Percentiles rank a stretch among this genome's conserved stretches.
phyloP scores from a whole-genome alignment of 2,888 invertebrate species.

The Euphydryas editha region DNA sequence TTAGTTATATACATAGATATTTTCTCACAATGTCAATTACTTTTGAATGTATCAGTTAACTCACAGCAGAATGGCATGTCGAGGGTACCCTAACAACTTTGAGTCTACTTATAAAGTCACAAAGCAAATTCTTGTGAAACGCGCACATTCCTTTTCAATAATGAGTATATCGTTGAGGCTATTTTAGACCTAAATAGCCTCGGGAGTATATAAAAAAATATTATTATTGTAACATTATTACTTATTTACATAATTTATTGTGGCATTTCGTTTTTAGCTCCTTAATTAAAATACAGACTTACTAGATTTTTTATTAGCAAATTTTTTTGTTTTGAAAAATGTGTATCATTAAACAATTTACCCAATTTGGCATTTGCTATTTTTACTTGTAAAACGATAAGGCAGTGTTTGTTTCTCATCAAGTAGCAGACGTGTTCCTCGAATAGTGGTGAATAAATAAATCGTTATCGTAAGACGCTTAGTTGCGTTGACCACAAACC shows the following conservation, averaged over 20 bases:
- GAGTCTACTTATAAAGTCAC: conserved; percentile 36
- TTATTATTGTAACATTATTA: no score
- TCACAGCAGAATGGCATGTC: conserved; percentile 25
- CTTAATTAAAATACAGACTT: neutral
- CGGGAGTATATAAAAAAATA: conserved; percentile 8
- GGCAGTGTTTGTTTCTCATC: conserved; percentile 76
- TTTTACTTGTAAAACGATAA: conserved; percentile 7
- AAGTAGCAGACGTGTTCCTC: conserved; percentile 57
- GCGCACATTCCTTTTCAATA: conserved; percentile 36
- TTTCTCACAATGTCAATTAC: conserved; percentile 11
- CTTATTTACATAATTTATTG: neutral
- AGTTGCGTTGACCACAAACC: conserved; percentile 14
- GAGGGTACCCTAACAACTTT: conserved; percentile 28
- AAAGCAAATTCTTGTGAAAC: conserved; percentile 38
- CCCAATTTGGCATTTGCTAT: neutral
- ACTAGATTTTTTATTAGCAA: neutral
- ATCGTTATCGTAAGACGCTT: conserved; percentile 46
- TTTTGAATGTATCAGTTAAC: conserved; percentile 26
- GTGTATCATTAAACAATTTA: neutral
- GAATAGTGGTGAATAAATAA: conserved; percentile 70
- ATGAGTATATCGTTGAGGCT: conserved; percentile 26
- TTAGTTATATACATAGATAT: no score
- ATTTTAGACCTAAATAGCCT: conserved; percentile 20
- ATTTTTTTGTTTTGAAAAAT: neutral
- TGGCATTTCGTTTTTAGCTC: neutral